Evolutionary conservation across 1,140 invertebrate genomes (phyloP).

Genomic region (Hirudo medicinalis): DNA sequence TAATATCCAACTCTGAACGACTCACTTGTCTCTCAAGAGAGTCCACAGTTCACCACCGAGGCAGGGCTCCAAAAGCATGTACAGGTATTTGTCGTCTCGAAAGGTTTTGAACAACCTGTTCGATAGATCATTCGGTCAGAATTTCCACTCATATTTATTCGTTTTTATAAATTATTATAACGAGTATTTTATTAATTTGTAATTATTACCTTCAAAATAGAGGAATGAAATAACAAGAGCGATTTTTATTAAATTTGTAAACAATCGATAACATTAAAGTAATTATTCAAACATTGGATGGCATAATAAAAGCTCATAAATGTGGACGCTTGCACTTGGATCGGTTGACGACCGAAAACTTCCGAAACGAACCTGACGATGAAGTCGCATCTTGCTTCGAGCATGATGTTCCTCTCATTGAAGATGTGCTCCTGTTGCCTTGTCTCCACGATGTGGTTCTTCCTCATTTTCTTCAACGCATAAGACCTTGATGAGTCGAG

Average conservation of each 20-base stretch:
- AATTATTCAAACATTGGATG: too few relatives aligned
- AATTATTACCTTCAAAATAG: too few relatives aligned
- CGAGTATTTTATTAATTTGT: too few relatives aligned
- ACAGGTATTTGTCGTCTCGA: slow-evolving; percentile 89
- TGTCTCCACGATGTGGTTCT: slow-evolving; percentile 92
- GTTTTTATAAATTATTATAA: too few relatives aligned
- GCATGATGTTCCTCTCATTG: slow-evolving; percentile 98
- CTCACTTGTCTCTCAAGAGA: slow-evolving; percentile 56
- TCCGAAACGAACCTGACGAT: slow-evolving; percentile 61
- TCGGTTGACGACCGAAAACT: too few relatives aligned
- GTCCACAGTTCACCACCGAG: slow-evolving; percentile 96
- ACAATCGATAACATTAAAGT: too few relatives aligned
- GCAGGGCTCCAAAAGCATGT: slow-evolving; percentile 96
- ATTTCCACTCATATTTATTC: too few relatives aligned
- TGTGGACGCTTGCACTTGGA: too few relatives aligned
- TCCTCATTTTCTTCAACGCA: slow-evolving; percentile 52
- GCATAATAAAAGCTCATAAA: too few relatives aligned
- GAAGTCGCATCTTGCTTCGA: slow-evolving; percentile 88
- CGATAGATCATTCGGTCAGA: background rate
- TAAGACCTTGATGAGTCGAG: slow-evolving; percentile 19
- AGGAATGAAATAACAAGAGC: too few relatives aligned
- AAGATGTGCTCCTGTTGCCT: slow-evolving; percentile 97
- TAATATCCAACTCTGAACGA: background rate
- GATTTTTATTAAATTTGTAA: too few relatives aligned
- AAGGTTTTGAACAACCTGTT: slow-evolving; percentile 83